These are phyloP conservation scores for Agelaius tricolor DNA, from an alignment of 2,113 vertebrate species.

Conservation along the genomic window DNA sequence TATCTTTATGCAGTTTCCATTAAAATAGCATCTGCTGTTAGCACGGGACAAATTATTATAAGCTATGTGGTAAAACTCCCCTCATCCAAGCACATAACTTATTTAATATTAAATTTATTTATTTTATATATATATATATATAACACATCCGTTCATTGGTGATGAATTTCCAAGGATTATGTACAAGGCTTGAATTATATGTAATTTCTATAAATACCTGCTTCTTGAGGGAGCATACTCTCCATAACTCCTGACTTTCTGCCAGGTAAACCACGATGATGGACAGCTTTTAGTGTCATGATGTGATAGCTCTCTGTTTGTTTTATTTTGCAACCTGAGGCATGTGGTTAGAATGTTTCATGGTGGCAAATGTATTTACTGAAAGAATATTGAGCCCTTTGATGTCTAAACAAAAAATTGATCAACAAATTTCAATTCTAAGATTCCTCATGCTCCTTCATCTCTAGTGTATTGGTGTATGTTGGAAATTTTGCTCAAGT, in stretches of 20 bases:
- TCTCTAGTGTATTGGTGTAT: neutral
- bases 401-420: neutral
- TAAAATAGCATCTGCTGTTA: neutral
- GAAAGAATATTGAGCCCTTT: neutral
- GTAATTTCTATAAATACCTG: slow-evolving; percentile 11
- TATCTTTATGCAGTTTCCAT: neutral
- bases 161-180: neutral
- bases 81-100: neutral
- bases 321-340: neutral
- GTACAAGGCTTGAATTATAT: neutral
- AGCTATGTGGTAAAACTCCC: neutral
- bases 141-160: neutral
- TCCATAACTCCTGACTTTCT: neutral
- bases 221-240: neutral
- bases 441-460: neutral
- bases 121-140: neutral
- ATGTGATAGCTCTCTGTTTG: neutral
- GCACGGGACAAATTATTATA: neutral
- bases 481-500: neutral
- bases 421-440: neutral
- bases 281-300: neutral
- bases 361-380: neutral
- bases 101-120: neutral
- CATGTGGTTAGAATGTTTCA: neutral
- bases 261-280: neutral